These are phyloP conservation scores for Lochmaea capreae DNA, from an alignment of 2,888 invertebrate species.

Conservation along the genomic window DNA sequence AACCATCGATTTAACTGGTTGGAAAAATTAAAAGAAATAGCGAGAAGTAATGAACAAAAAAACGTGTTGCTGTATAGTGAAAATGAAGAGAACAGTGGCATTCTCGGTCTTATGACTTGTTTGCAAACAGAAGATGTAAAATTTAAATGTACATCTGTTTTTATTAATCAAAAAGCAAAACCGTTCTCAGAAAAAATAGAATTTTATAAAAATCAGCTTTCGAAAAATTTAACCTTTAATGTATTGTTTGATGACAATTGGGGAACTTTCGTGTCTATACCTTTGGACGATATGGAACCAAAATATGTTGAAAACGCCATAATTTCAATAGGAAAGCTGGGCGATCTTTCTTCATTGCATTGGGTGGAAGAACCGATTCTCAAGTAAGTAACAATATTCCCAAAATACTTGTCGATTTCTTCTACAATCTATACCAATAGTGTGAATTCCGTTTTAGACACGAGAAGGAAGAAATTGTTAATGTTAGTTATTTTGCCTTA, in stretches of 20 bases:
- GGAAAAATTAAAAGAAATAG: slow-evolving; percentile 56
- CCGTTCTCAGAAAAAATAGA: slow-evolving; percentile 44
- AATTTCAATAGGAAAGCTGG: slow-evolving; percentile 59
- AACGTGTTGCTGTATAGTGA: slow-evolving; percentile 43
- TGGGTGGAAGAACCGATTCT: slow-evolving; percentile 77
- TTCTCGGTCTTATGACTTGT: slow-evolving; percentile 51
- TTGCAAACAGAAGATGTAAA: slow-evolving; percentile 43
- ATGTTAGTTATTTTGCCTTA: slow-evolving; percentile 86
- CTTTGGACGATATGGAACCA: slow-evolving; percentile 31
- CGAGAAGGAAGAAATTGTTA: slow-evolving; percentile 29
- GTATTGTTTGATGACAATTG: slow-evolving; percentile 48
- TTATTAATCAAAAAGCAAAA: slow-evolving; percentile 42
- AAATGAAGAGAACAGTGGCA: slow-evolving; percentile 44
- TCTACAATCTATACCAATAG: too few relatives aligned
- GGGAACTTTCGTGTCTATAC: slow-evolving; percentile 51
- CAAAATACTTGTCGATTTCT: background rate
- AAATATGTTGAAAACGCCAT: slow-evolving; percentile 66
- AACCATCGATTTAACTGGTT: slow-evolving; percentile 46
- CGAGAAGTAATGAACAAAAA: slow-evolving; percentile 17
- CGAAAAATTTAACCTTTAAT: slow-evolving; percentile 51
- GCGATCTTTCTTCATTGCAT: slow-evolving; percentile 83
- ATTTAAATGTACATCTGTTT: slow-evolving; percentile 43
- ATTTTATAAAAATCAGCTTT: slow-evolving; percentile 48
- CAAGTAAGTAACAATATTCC: slow-evolving; percentile 35
- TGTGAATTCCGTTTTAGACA: slow-evolving; percentile 17